phyloP scores from a whole-genome alignment of 2,888 invertebrate genomes.

The Apodemia zela region DNA sequence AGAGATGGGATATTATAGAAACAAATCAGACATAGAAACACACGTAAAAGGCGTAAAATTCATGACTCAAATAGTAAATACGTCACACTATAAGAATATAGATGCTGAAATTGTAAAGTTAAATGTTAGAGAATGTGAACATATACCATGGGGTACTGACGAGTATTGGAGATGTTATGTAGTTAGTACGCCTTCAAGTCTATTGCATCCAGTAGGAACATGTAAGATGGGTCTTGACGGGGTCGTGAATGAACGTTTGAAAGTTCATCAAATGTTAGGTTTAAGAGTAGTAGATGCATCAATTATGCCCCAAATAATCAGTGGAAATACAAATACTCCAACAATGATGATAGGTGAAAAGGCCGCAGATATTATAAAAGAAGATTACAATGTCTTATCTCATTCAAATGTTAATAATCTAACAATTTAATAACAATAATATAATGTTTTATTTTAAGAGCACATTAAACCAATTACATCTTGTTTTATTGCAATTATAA shows the following conservation, averaged over 20 bases:
- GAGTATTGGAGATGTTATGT: constrained; percentile 83
- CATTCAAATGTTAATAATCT: not conserved
- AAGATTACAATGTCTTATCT: constrained; percentile 35
- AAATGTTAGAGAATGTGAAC: constrained; percentile 74
- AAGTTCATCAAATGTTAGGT: constrained; percentile 49
- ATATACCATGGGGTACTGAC: constrained; percentile 70
- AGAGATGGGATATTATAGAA: constrained; percentile 52
- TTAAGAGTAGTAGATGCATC: constrained; percentile 63
- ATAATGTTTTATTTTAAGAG: no score
- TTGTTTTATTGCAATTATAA: no score
- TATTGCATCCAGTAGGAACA: constrained; percentile 81
- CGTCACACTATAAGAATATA: constrained; percentile 48
- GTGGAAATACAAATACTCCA: constrained; percentile 64
- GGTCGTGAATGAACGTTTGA: constrained; percentile 57
- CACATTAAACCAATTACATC: no score
- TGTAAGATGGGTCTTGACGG: constrained; percentile 60
- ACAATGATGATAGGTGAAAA: constrained; percentile 71
- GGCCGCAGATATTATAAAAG: constrained; percentile 64
- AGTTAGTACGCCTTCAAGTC: constrained; percentile 73
- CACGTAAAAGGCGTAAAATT: constrained; percentile 50
- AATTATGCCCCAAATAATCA: constrained; percentile 57
- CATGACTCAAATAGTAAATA: constrained; percentile 45
- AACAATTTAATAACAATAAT: no score
- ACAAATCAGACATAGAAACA: constrained; percentile 44
- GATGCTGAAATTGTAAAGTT: constrained; percentile 43